Base-by-base conservation (phyloP, 2,888 invertebrate genomes). In the Anagyrus pseudococci region DNA sequence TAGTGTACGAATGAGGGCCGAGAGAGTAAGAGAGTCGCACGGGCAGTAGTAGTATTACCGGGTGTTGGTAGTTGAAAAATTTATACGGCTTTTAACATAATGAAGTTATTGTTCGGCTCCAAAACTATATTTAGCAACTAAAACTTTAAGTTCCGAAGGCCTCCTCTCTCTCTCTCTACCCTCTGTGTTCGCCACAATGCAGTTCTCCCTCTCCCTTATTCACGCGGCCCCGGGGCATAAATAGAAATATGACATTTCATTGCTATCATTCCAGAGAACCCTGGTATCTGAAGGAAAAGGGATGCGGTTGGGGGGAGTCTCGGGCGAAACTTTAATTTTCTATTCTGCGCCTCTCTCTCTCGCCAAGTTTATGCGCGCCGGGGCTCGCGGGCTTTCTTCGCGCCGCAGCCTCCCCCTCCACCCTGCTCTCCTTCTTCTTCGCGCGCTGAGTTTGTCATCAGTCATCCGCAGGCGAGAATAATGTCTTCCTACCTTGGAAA, bases 401-500 rank as follows among this genome's bases (percentile, higher is more conserved):
- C n/a, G n/a, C n/a, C n/a, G n/a, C n/a, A n/a, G n/a, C n/a, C n/a
- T n/a, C n/a, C n/a, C n/a, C n/a, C n/a, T n/a, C n/a, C n/a, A n/a
- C n/a, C n/a, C n/a, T n/a, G n/a, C n/a, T 7, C 22, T 8, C 15
- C n/a, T 26, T 2, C 43, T 20, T 29, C 10, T 15, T 20, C 44
- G 15, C 29, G 7, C 20, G 29, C 40, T 15, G 19, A 58, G 56
- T 46, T 52, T 56, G 56, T 56, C 50, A 56, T 61, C 61, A 55
- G 56, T 61, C 56, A 44, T 61, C 46, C 44, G 17, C 26, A 41
- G 41, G 37, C 48, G 33, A 60, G 54, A 54, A 48, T 60, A 54
- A 60, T 54, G 19, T 13, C 54, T 37, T 43, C 52, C 41, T 22
- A n/a, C 47, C 43, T 40, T 41, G 62, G n/a, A 62, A 62, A 62